Conservation (phyloP, 1,140 invertebrate species). For the Oncopodura yosiiana region DNA sequence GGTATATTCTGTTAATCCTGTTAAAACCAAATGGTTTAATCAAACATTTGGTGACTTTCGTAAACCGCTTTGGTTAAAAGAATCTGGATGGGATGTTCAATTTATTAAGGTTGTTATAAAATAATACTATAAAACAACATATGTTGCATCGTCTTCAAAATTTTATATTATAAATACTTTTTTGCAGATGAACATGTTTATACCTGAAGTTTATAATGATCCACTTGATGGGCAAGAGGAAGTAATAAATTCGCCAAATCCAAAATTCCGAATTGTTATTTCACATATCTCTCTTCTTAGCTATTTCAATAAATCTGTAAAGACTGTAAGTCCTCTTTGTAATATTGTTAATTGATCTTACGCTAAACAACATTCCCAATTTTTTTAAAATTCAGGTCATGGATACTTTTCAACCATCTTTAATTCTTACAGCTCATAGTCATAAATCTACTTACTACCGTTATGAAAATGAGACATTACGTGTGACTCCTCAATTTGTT, state of each 20-base stretch:
- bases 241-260: constrained; percentile 7
- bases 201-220: constrained; percentile 22
- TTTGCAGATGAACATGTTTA: constrained; percentile 20
- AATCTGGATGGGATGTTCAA: constrained; percentile 40
- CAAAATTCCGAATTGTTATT: constrained; percentile 11
- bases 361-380: constrained; percentile 9
- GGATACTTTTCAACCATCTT: constrained; percentile 56
- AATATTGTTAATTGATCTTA: neutral
- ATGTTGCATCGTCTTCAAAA: neutral
- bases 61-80: constrained; percentile 28
- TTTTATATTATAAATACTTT: neutral
- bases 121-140: neutral
- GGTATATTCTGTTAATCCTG: constrained; percentile 56
- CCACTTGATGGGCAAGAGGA: constrained; percentile 2
- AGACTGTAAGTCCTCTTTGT: constrained; percentile 1
- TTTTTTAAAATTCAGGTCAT: constrained; percentile 47
- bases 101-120: constrained; percentile 47
- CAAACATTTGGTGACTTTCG: constrained; percentile 57
- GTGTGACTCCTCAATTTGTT: constrained; percentile 39
- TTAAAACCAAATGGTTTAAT: constrained; percentile 67
- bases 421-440: constrained; percentile 76
- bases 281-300: constrained; percentile 18
- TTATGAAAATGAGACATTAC: constrained; percentile 39
- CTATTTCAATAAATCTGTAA: constrained; percentile 5
- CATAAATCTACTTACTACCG: constrained; percentile 47